Conservation (phyloP, 2,797 vertebrate species). For the Bucorvus abyssinicus region DNA sequence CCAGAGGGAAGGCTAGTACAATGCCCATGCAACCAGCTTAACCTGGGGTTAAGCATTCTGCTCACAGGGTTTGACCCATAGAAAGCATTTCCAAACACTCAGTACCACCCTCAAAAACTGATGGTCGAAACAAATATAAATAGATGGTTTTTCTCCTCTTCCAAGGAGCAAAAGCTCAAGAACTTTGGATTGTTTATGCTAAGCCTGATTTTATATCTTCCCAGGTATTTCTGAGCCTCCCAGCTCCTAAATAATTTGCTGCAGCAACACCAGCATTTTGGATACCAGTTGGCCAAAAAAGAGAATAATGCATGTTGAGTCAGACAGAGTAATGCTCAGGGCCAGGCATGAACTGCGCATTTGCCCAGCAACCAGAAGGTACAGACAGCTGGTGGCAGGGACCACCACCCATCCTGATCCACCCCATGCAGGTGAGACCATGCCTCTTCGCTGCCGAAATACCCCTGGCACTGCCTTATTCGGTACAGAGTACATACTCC, state of each 20-base stretch:
- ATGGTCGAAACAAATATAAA: conserved; percentile 14
- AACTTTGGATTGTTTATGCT: neutral
- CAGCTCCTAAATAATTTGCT: neutral
- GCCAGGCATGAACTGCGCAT: accelerated
- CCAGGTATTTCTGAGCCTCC: neutral
- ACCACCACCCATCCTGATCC: neutral
- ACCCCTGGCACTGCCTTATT: neutral
- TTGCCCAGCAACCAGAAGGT: conserved; percentile 65
- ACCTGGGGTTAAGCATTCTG: neutral
- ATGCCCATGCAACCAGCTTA: neutral
- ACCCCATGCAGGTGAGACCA: neutral
- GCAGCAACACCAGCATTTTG: neutral
- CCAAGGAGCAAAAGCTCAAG: neutral
- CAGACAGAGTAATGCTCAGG: neutral
- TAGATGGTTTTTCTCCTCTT: neutral
- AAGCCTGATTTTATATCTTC: neutral
- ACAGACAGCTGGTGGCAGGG: accelerated
- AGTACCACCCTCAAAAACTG: neutral
- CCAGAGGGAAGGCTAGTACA: neutral
- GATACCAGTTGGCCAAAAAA: neutral
- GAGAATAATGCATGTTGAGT: conserved; percentile 3
- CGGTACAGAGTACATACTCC: neutral
- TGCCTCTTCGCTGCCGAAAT: neutral
- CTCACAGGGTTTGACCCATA: neutral
- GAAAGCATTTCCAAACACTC: neutral